phyloP scores from a whole-genome alignment of 2,888 invertebrate species.

The Drosophila dives region DNA sequence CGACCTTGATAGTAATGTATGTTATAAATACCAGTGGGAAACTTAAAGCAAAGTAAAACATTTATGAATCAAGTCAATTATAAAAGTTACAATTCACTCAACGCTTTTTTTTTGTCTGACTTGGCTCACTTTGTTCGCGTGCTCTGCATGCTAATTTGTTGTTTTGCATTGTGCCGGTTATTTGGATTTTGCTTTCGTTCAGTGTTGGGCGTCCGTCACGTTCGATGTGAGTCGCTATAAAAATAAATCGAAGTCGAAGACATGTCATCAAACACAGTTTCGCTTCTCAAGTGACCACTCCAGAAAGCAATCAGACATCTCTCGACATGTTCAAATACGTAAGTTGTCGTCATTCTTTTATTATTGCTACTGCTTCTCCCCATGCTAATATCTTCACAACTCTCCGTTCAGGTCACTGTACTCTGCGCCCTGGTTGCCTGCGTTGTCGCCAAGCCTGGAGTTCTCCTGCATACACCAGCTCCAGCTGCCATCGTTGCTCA shows the following conservation, averaged over 20 bases:
- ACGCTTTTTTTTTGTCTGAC: constrained; percentile 15
- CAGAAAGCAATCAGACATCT: constrained; percentile 35
- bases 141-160: constrained; percentile 60
- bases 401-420: constrained; percentile 30
- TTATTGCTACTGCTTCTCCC: background rate
- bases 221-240: constrained; percentile 57
- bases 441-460: constrained; percentile 55
- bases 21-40: background rate
- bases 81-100: constrained; percentile 47
- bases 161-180: background rate
- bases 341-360: constrained; percentile 30
- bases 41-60: background rate
- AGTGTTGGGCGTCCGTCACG: constrained; percentile 49
- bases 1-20: background rate
- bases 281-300: constrained; percentile 38
- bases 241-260: constrained; percentile 65
- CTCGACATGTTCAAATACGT: constrained; percentile 65
- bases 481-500: constrained; percentile 52
- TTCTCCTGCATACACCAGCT: constrained; percentile 38
- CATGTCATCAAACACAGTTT: constrained; percentile 53
- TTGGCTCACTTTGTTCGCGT: constrained; percentile 32
- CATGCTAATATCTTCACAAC: background rate
- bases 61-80: constrained; percentile 25
- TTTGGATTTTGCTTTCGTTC: constrained; percentile 6
- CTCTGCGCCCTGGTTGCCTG: constrained; percentile 49